phyloP scores from a whole-genome alignment of 2,888 invertebrate genomes.

The Tubulanus polymorphus region DNA sequence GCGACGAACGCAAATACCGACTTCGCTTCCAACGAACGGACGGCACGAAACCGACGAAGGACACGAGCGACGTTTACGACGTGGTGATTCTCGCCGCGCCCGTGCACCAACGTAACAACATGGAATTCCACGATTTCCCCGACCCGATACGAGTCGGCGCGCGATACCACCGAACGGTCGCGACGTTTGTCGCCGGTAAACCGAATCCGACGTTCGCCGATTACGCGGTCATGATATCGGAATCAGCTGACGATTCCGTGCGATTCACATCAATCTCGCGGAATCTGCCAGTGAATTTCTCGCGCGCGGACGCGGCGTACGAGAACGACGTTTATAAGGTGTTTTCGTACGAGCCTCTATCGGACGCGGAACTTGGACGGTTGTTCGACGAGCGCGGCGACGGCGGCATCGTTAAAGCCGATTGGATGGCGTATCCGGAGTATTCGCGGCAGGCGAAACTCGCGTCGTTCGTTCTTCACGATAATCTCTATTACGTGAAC shows the following conservation, averaged over 20 bases:
- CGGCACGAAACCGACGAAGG: constrained; percentile 4
- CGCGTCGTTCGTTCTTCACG: constrained; percentile 57
- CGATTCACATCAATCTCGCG: constrained; percentile 57
- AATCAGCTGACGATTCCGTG: constrained; percentile 53
- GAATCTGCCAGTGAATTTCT: constrained; percentile 35
- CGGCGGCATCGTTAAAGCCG: constrained; percentile 26
- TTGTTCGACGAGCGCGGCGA: constrained; percentile 54
- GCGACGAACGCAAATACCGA: constrained; percentile 39
- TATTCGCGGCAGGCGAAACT: constrained; percentile 37
- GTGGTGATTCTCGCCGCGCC: constrained; percentile 62
- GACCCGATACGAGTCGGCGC: constrained; percentile 32
- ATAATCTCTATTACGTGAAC: constrained; percentile 61
- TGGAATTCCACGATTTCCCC: constrained; percentile 56
- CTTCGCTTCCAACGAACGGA: not conserved
- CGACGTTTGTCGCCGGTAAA: constrained; percentile 59
- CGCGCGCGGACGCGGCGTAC: constrained; percentile 25
- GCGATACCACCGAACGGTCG: constrained; percentile 58
- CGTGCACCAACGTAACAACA: constrained; percentile 48
- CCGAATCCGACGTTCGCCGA: constrained; percentile 54
- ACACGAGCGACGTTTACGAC: constrained; percentile 58
- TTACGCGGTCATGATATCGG: no score
- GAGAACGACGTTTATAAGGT: constrained; percentile 58
- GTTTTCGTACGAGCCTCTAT: constrained; percentile 58
- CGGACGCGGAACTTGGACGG: constrained; percentile 52
- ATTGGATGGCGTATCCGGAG: constrained; percentile 45